phyloP scores from a whole-genome alignment of 2,113 vertebrate species.

The Circaetus cinerascens region DNA sequence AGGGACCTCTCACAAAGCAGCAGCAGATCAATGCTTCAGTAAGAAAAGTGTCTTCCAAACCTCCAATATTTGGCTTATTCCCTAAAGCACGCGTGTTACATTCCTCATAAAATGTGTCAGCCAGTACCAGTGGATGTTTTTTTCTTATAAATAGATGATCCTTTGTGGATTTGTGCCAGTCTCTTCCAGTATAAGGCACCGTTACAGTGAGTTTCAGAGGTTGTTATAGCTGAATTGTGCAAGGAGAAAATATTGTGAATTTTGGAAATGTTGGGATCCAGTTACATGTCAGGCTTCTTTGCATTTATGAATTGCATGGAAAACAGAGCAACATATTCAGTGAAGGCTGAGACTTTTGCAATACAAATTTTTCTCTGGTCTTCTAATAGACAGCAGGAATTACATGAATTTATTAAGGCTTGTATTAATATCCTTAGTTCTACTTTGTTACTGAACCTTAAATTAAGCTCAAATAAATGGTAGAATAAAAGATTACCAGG shows the following conservation, averaged over 20 bases:
- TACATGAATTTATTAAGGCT: neutral
- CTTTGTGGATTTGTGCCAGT: neutral
- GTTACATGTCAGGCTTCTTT: neutral
- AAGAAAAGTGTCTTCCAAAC: neutral
- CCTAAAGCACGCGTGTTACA: neutral
- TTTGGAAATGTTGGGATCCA: neutral
- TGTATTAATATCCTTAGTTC: neutral
- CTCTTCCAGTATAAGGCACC: neutral
- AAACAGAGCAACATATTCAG: neutral
- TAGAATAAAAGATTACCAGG: neutral
- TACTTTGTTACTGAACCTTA: neutral
- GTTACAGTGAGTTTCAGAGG: neutral
- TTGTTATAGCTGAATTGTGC: neutral
- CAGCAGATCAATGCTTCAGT: neutral
- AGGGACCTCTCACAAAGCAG: neutral
- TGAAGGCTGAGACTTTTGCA: neutral
- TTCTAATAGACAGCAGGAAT: neutral
- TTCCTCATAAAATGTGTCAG: constrained; percentile 21
- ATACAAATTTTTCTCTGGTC: neutral
- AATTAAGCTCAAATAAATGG: neutral
- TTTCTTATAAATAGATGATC: constrained; percentile 10
- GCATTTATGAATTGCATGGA: neutral
- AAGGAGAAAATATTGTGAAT: neutral
- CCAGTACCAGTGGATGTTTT: neutral
- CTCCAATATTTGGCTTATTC: constrained; percentile 3